Base-by-base conservation (phyloP, 2,113 vertebrate species). In the Forbesichthys agassizii region DNA sequence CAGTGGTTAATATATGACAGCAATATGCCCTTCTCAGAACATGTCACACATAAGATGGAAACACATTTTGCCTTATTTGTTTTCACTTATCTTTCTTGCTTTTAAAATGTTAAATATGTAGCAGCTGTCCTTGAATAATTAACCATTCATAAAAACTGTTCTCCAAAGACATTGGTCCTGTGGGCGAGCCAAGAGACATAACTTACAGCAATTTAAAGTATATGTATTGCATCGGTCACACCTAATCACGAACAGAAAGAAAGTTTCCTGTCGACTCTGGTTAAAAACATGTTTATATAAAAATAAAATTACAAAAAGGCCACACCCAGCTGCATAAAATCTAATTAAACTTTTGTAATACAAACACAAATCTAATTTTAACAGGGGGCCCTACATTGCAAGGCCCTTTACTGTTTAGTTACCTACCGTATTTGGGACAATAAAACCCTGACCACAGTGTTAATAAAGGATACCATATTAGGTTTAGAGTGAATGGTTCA, bases 141-240 rank as follows among this genome's bases (percentile, higher is more conserved):
- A 74, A 77, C 79, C 69, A 75, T 75, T 79, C 81, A 86, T 82
- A 68, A 82, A 66, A 48, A 62, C 5, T 20, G 72, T 69, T 64
- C 57, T 66, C 56, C 47, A 55, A n/a, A 75, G 63, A 69, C 64
- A 65, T 12, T 13, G 49, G 49, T 20, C 42, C 33, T 59, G 56
- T 14, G 16, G 0, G 46, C 12, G 16, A 63, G 13, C 14, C 20
- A 20, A 20, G 20, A 20, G 20, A 20, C 20, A 20, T 1, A 18
- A 69, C 73, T 51, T 64, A 78, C 61, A 59, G 18, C 54, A 46
- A 65, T 62, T 70, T n/a, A 56, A 71, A 59, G 49, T 64, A 47
- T 68, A 48, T 20, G 20, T 20, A 20, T 20, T 20, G 20, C 20
- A 20, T 20, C 20, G n/a, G 16, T 63, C 52, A 16, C 13, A 64